Evolutionary conservation across 2,888 invertebrate genomes (phyloP), one percentile per base, ranked within the genome.

Genomic region (Chydorus sphaericus): DNA sequence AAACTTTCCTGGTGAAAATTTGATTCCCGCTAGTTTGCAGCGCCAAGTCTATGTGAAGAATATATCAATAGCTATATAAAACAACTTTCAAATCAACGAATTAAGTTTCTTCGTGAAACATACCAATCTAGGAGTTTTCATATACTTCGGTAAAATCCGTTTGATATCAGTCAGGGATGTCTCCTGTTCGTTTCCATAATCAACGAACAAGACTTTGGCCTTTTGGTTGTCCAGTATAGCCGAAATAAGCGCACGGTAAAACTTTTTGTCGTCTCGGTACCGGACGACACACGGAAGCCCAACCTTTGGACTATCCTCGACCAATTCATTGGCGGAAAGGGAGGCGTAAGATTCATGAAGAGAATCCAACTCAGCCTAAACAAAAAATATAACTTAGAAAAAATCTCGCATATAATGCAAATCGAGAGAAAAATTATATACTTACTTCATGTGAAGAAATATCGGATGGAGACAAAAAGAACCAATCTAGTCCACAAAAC

Each of bases 121-220:
- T 36, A 38, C 53, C 38, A 37, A 28, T 53, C 38, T 26, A n/a
- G 55, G 55, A 6, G 10, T 28, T 6, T 55, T 49, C 28, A 55
- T 10, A 30, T 33, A 55, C 7, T 29, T 10, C 8, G 48, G 48
- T n/a, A 31, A 23, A 16, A 57, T 57, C 2, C 53, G 33, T 28
- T 54, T 57, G 5, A 57, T 7, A 2, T 57, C 48, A 6, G 14
- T 36, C 26, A 36, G 28, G 2, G 48, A 6, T 4, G 29, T 36
- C 6, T n/a, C 29, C 7, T 44, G 23, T 7, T 14, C 36, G 33
- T 57, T 57, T n/a, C 57, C 57, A 18, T 57, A 57, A 23, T 57
- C 57, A 18, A 57, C 49, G 26, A 54, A 57, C 5, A 31, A 16
- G 6, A 57, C 54, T 4, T 48, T 16, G 2, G 49, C 54, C 10